Percentiles rank a stretch among this genome's conserved stretches.
Evolutionary conservation across 35 echinoderm and acorn worm genomes (phyloP).

Genomic region (Nesometra sesokonis): DNA sequence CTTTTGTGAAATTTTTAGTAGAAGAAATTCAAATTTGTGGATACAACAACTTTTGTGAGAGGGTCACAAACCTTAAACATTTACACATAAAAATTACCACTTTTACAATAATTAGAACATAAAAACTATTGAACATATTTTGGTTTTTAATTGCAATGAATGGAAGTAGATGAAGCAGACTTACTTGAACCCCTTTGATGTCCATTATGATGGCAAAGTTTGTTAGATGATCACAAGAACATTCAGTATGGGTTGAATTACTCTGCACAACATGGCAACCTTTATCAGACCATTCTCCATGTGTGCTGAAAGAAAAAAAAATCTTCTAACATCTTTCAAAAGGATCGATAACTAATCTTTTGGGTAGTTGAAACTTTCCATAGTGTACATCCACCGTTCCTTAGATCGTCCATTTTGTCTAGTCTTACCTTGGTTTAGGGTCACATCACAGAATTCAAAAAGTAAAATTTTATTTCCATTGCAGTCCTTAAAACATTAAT

Average conservation of each 20-base stretch:
- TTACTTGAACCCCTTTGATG: constrained; percentile 56
- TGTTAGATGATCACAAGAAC: constrained; percentile 85
- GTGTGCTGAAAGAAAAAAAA: constrained; percentile 15
- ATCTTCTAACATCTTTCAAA: not conserved
- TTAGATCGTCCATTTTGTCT: not conserved
- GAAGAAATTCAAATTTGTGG: too few species aligned
- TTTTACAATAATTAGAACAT: not conserved
- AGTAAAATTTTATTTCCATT: too few species aligned
- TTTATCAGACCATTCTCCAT: constrained; percentile 68
- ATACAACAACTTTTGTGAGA: too few species aligned
- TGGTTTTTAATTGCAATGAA: not conserved
- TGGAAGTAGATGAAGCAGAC: not conserved
- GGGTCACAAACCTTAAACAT: too few species aligned
- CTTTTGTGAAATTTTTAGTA: too few species aligned
- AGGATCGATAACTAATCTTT: not conserved
- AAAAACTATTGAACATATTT: too few species aligned
- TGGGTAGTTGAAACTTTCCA: not conserved
- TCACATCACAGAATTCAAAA: too few species aligned
- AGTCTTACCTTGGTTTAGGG: not conserved
- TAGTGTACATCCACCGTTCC: not conserved
- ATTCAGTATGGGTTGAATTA: constrained; percentile 78
- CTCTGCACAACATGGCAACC: constrained; percentile 64
- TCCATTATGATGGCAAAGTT: constrained; percentile 99
- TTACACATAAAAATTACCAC: not conserved
- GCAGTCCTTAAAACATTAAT: too few species aligned